Conservation (phyloP, 2,888 invertebrate species). For the Patella ulyssiponensis region DNA sequence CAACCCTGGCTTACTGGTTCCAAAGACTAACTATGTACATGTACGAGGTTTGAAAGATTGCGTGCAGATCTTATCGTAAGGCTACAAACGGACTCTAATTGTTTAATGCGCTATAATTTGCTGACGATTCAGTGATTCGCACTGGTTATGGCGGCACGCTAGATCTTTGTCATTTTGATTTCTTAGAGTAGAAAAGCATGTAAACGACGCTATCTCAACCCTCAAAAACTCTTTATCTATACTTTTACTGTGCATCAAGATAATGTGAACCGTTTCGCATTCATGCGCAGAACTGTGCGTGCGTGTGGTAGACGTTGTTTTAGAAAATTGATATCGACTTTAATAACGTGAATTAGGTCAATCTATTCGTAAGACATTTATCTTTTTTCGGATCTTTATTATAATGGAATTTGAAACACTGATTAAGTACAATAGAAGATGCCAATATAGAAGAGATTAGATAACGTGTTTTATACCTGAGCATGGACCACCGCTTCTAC, state of each 20-base stretch:
- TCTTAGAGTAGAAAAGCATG: slow-evolving; percentile 9
- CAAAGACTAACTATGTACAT: too few species aligned
- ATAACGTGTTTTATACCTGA: too few species aligned
- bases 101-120: slow-evolving; percentile 8
- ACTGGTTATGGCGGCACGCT: background rate
- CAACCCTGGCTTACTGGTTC: too few species aligned
- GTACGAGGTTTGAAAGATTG: background rate
- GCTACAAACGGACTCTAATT: slow-evolving; percentile 8
- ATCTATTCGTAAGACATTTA: background rate
- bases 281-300: too few species aligned
- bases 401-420: background rate
- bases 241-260: too few species aligned
- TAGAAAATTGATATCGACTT: background rate
- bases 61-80: slow-evolving; percentile 5
- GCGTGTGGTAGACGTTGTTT: background rate
- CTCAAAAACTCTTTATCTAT: background rate
- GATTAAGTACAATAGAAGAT: background rate
- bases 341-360: background rate
- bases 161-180: background rate
- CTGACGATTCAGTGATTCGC: background rate
- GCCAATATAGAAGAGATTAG: background rate
- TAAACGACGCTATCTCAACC: background rate
- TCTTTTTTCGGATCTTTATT: background rate
- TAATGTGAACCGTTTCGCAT: too few species aligned
- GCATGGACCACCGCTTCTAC: too few species aligned